Base-by-base conservation (phyloP, 2,797 vertebrate genomes). In the Sebastes glaucus region DNA sequence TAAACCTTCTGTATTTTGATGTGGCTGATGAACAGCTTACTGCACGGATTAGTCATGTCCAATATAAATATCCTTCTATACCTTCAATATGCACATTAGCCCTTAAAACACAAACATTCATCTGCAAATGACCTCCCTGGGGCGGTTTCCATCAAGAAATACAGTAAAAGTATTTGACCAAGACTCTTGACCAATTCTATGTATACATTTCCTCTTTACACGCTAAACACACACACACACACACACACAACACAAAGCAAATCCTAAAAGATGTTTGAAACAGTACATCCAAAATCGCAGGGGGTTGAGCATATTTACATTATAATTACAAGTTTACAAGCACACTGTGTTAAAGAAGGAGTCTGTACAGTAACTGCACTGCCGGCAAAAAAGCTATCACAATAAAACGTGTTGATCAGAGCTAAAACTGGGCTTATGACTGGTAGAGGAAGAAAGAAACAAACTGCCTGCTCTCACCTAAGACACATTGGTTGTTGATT, bases 401-500 rank as follows among this genome's bases (percentile, higher is more conserved):
- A 86, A 67, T 33, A 84, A 53, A 84, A 59, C 49, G 6, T 63
- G 16, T 18, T 52, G 32, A 81, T 80, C 32, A 35, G 71, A 83
- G 71, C 25, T 75, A 57, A 79, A 79, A 79, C 33, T 42, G 46
- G 10, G 46, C 18, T 76, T 67, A 66, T 78, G 27, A 65, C 66
- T 71, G 33, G 11, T 23, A n/a, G 57, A 69, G 27, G 28, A 60
- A 67, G 13, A 61, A 72, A 64, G 10, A 63, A 42, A 28, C 5
- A 38, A 57, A 74, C 67, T 71, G 82, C 71, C 83, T 75, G 80
- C 82, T 85, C 84, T 90, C 61, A 78, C 35, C 80, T 87, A 93
- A 93, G 91, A 93, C 94, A 94, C 92, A 63, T 81, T 79, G 93
- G 90, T 80, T 81, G 82, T 83, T 78, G 78, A 82, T 84, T 90